Conservation (phyloP, 2,113 vertebrate genomes). For the Orthonyx spaldingii region DNA sequence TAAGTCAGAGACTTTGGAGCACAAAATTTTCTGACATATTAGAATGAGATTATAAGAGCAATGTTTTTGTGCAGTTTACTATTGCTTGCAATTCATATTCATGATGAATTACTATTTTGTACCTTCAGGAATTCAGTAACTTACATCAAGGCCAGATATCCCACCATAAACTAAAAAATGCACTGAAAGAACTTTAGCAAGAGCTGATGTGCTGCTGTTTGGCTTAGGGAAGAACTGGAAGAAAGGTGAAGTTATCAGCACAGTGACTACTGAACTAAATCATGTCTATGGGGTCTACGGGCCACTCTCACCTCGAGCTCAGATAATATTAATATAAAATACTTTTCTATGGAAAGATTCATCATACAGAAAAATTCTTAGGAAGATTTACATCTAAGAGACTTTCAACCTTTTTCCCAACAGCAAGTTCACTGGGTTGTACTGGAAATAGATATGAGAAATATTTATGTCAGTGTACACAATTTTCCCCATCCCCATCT, state of each 20-base stretch:
- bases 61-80: not conserved
- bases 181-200: not conserved
- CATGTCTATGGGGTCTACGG: not conserved
- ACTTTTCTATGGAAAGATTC: not conserved
- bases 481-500: not conserved
- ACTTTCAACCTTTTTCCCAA: not conserved
- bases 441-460: not conserved
- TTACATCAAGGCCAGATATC: not conserved
- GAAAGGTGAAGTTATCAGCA: not conserved
- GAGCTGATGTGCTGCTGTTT: not conserved
- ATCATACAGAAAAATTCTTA: not conserved
- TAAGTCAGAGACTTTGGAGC: not conserved
- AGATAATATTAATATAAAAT: not conserved
- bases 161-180: not conserved
- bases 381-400: not conserved
- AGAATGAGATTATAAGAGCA: not conserved
- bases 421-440: not conserved
- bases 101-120: not conserved
- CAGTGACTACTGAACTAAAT: not conserved
- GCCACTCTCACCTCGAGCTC: not conserved
- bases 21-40: not conserved
- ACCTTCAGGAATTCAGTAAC: not conserved
- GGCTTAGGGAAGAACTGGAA: not conserved
- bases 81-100: constrained; percentile 23
- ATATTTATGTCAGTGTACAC: not conserved